Evolutionary conservation across 2,888 invertebrate genomes (phyloP).

Genomic region (Acanthoscelides obtectus): DNA sequence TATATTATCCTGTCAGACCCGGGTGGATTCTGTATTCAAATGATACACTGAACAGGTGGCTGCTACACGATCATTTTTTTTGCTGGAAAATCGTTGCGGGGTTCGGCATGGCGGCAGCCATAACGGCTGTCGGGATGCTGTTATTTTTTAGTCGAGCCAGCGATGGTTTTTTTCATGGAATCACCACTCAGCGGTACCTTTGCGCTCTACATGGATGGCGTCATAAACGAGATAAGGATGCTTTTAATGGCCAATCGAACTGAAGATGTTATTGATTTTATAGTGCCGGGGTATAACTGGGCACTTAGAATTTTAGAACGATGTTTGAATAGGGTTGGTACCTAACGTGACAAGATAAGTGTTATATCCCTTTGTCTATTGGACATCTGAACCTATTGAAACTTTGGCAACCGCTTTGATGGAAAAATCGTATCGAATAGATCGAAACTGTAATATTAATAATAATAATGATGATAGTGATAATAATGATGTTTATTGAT

Average conservation of each 20-base stretch:
- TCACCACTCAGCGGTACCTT: neutral
- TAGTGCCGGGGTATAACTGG: neutral
- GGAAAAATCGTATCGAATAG: no score
- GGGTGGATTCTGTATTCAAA: neutral
- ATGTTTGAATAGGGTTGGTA: no score
- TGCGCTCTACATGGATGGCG: neutral
- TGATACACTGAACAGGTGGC: neutral
- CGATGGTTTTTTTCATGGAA: neutral
- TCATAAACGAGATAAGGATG: neutral
- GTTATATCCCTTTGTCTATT: no score
- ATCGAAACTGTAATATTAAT: no score
- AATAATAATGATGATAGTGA: no score
- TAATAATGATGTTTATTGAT: no score
- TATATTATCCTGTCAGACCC: no score
- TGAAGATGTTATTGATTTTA: neutral
- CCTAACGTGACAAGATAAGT: no score
- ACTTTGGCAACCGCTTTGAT: no score
- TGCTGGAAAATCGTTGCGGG: neutral
- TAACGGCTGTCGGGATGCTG: neutral
- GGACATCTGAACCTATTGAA: no score
- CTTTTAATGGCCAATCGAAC: neutral
- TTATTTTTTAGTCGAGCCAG: neutral
- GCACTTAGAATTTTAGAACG: no score
- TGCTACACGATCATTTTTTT: neutral
- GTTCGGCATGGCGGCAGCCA: neutral